Percentiles rank a stretch among this genome's conserved stretches.
Evolutionary conservation across 2,888 invertebrate species (phyloP).

Genomic region (Eurytoma californica): DNA sequence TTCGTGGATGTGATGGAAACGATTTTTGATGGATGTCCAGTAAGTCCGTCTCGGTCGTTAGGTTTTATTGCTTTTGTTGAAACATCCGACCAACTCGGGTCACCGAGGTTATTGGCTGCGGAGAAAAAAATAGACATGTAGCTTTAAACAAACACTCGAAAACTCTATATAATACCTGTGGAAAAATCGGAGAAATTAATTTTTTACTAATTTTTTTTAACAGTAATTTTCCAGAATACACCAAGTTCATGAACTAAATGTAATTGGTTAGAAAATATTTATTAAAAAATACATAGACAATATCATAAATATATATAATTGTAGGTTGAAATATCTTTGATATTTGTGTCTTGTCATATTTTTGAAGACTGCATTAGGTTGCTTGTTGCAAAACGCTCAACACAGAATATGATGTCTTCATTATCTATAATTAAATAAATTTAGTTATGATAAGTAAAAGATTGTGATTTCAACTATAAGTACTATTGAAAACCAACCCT

Average conservation of each 20-base stretch:
- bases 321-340: neutral
- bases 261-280: neutral
- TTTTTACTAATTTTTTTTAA: too few relatives aligned
- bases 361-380: neutral
- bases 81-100: too few relatives aligned
- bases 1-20: too few relatives aligned
- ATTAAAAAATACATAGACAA: neutral
- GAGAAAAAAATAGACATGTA: neutral
- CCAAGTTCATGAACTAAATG: too few relatives aligned
- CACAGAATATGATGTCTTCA: slow-evolving; percentile 46
- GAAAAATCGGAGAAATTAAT: too few relatives aligned
- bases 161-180: too few relatives aligned
- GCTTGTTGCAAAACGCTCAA: slow-evolving; percentile 38
- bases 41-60: neutral
- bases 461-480: neutral
- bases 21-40: too few relatives aligned
- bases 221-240: too few relatives aligned
- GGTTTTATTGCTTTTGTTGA: slow-evolving; percentile 5
- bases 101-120: neutral
- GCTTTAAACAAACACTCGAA: neutral
- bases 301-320: neutral
- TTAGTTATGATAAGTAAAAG: neutral
- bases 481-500: slow-evolving; percentile 6
- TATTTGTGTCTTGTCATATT: neutral
- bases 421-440: slow-evolving; percentile 32